Percentiles rank a stretch among this genome's conserved stretches.
These are phyloP conservation scores for Turdus rufiventris DNA, from an alignment of 2,113 vertebrate species.

Conservation along the genomic window DNA sequence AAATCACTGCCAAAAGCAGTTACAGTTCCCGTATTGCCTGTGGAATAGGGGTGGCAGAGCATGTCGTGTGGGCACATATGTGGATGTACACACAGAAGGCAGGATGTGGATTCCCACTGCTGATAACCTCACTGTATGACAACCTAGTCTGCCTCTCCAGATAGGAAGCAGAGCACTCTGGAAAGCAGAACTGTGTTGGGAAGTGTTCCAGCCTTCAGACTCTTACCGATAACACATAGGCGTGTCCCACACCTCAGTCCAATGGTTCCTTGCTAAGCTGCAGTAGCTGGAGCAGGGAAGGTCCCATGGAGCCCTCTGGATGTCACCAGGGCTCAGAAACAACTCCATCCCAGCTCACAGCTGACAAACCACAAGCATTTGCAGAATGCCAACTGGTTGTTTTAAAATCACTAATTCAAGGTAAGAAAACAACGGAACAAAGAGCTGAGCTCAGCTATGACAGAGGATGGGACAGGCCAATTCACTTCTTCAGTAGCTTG, in stretches of 20 bases:
- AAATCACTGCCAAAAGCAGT: background rate
- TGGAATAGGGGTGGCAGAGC: background rate
- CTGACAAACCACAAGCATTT: background rate
- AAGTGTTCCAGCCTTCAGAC: background rate
- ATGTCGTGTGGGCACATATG: accelerated
- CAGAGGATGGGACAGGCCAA: background rate
- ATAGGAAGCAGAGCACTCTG: background rate
- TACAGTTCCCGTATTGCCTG: background rate
- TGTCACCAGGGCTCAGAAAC: background rate
- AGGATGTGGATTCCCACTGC: background rate
- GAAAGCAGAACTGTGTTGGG: background rate
- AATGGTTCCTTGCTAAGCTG: background rate
- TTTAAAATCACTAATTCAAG: background rate
- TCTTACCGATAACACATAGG: accelerated
- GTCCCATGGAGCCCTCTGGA: background rate
- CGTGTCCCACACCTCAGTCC: accelerated
- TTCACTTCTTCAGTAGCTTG: background rate
- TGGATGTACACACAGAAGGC: background rate
- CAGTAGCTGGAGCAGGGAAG: background rate
- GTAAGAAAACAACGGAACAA: background rate
- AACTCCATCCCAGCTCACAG: background rate
- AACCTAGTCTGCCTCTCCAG: background rate
- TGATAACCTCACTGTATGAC: accelerated
- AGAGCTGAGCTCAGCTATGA: background rate
- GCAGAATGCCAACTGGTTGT: background rate